Evolutionary conservation across 1,140 invertebrate genomes (phyloP).

Genomic region (Drosophila athabasca): DNA sequence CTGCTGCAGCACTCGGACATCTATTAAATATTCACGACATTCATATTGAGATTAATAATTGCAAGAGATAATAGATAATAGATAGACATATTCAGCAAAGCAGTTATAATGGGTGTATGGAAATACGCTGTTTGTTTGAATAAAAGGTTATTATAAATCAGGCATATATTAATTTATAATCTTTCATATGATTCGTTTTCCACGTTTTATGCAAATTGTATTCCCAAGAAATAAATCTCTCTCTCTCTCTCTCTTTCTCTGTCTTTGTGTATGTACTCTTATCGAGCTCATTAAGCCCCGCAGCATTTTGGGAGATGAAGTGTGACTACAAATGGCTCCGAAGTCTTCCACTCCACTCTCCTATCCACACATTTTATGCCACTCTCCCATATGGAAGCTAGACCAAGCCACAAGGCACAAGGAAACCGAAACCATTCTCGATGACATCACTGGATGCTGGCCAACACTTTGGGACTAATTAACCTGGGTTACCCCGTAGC

Average conservation of each 20-base stretch:
- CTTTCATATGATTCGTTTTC: background rate
- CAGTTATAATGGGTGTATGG: background rate
- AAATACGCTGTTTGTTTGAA: no score
- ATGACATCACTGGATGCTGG: constrained; percentile 24
- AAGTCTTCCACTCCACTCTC: no score
- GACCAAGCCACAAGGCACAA: background rate
- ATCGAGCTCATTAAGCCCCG: constrained; percentile 19
- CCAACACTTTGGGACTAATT: constrained; percentile 74
- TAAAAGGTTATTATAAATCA: no score
- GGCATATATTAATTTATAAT: background rate
- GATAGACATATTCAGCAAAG: constrained; percentile 5
- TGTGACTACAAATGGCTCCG: no score
- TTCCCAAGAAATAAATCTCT: background rate
- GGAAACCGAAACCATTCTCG: constrained; percentile 1
- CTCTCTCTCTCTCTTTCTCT: no score
- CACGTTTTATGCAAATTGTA: no score
- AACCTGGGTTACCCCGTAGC: constrained; percentile 53
- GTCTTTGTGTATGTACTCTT: background rate
- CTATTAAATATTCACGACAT: background rate
- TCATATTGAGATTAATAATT: constrained; percentile 3
- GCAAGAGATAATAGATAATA: constrained; percentile 1
- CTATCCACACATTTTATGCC: background rate
- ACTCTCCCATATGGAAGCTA: background rate
- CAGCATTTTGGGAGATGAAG: background rate
- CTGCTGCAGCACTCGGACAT: background rate